Base-by-base conservation (phyloP, 2,888 invertebrate genomes). In the Zaprionus lineosus region DNA sequence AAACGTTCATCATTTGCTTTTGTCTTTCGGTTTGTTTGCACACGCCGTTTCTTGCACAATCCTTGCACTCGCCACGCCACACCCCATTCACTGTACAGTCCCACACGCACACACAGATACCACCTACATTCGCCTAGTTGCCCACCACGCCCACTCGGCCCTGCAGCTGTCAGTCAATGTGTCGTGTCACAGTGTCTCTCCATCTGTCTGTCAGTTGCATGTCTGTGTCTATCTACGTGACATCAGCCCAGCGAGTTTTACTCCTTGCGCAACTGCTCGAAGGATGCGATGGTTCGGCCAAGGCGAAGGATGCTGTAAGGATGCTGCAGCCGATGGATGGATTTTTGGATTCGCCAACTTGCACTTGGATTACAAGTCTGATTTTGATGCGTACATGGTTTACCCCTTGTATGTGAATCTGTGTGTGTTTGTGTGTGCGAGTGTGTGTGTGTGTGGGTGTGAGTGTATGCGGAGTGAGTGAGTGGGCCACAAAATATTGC, bases 151-250 rank as follows among this genome's bases (percentile, higher is more conserved):
- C 39, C 8, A 46, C 50, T 65, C 55, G 71, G 65, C 86, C 76
- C 72, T 74, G 74, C 78, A 76, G 71, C 77, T 87, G 86, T 88
- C 87, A 87, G 87, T 87, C 87, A 88, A 81, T 87, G 78, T 82
- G 86, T 86, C 84, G 83, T 84, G 86, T 84, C 86, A 84, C 81
- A 82, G 74, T 87, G 86, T 85, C 83, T 85, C 79, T 88, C 84
- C 82, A 84, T 81, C 83, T 87, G 84, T 85, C 85, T 87, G 88
- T 88, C 88, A 88, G 76, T 86, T 79, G 82, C 88, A 87, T 78
- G 84, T 82, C 86, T 79, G 61, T 85, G 72, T 74, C 75, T 75
- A 73, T 86, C 84, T 86, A 87, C 84, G 88, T 86, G 86, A 87
- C 86, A 86, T 86, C 85, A 81, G 77, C 69, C 74, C 66, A 75